These are phyloP conservation scores for Brachyptera risi DNA, from an alignment of 2,888 invertebrate species.

Conservation along the genomic window DNA sequence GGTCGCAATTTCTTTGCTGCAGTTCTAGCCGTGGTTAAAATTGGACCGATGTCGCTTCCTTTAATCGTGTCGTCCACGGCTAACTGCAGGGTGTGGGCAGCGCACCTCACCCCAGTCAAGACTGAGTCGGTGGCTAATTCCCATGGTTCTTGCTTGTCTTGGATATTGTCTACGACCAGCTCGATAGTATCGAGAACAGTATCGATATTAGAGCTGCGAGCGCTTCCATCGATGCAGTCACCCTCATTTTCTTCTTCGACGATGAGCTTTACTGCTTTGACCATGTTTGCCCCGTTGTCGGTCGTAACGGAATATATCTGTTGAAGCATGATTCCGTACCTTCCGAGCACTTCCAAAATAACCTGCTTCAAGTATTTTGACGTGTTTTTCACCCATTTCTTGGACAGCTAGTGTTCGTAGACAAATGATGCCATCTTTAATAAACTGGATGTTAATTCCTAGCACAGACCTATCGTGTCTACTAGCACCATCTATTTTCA, in stretches of 20 bases:
- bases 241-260: background rate
- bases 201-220: too few species aligned
- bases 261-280: background rate
- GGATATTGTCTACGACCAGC: background rate
- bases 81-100: slow-evolving; percentile 18
- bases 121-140: too few species aligned
- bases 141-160: background rate
- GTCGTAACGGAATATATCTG: background rate
- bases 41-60: background rate
- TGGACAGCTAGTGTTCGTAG: slow-evolving; percentile 26
- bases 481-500: slow-evolving; percentile 27
- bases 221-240: background rate
- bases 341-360: background rate
- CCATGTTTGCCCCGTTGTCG: slow-evolving; percentile 9
- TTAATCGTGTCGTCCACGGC: slow-evolving; percentile 14
- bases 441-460: slow-evolving; percentile 27
- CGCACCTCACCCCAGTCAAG: slow-evolving; percentile 8
- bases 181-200: background rate
- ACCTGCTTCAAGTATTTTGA: too few species aligned
- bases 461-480: slow-evolving; percentile 23
- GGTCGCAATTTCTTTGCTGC: background rate
- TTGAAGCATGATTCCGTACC: background rate
- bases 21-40: background rate
- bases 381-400: slow-evolving; percentile 22
- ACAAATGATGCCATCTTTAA: slow-evolving; percentile 22